Evolutionary conservation across 2,113 vertebrate species (phyloP), one percentile per base, ranked within the genome.

Genomic region (Cnemophilus loriae): DNA sequence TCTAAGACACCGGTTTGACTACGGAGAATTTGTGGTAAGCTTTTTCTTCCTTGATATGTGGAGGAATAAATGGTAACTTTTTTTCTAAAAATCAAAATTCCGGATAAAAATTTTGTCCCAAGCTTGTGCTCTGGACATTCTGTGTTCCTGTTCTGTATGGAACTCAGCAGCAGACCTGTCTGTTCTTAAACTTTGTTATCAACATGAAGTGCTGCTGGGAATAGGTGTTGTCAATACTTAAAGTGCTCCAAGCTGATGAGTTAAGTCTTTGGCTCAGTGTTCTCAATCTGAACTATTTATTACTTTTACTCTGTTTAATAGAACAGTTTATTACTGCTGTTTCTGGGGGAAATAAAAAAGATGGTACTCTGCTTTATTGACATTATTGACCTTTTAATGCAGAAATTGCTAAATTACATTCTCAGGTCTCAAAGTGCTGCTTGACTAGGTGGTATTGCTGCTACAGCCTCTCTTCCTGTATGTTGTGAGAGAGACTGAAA

Each of bases 1-100:
- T 97, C 96, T 98, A 73, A 98, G 98, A 80, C 98, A 99, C 93
- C 97, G 95, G n/a, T 98, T 98, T 97, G 98, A 98, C 94, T 98
- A 98, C 39, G 97, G 97, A 90, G 97, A 98, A 78, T 98, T 98
- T 95, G 98, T 98, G 98, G 98, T 99, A 97, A 98, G 98, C 94
- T 80, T 93, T 96, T 91, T 57, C 14, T 59, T 92, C 59, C 89
- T 84, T 85, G 24, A 67, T 74, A 7, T 32, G 18, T 94, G 61
- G 53, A 91, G 28, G 71, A 93, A 95, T 94, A 96, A 94, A 88
- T 59, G 15, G 6, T 84, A 73, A 78, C 21, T 32, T 87, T 47
- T 83, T 39, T 87, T 17, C 23, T 41, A n/a, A 69, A 73, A 86
- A 63, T 63, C 47, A 68, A 93, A 94, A 49, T 42, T 39, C 18